Conservation (phyloP, 2,888 invertebrate genomes). For the Byasa hedistus region DNA sequence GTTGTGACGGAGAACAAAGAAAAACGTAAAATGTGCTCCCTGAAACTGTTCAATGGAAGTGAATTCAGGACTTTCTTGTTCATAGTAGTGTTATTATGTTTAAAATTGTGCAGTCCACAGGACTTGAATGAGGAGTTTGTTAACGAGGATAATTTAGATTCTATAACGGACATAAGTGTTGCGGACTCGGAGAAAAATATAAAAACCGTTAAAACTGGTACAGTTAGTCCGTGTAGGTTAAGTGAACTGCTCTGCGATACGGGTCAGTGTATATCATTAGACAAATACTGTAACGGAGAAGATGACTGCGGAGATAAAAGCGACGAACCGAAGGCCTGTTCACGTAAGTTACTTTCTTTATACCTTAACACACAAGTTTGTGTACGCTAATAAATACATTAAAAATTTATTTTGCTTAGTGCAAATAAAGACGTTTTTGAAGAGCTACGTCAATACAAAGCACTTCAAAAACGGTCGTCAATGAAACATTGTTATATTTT, state of each 20-base stretch:
- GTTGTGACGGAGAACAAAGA: constrained; percentile 8
- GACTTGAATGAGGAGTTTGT: constrained; percentile 69
- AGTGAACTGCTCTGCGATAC: constrained; percentile 82
- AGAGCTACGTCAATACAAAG: too few relatives aligned
- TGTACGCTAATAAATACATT: too few relatives aligned
- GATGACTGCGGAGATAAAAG: constrained; percentile 89
- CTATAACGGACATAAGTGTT: constrained; percentile 51
- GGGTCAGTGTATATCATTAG: constrained; percentile 85
- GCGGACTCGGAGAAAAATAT: constrained; percentile 56
- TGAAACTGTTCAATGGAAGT: constrained; percentile 17
- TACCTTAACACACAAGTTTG: too few relatives aligned
- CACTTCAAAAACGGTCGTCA: too few relatives aligned
- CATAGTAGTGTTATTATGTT: constrained; percentile 65
- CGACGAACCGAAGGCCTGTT: constrained; percentile 87
- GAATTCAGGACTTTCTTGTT: constrained; percentile 68
- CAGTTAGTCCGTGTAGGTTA: constrained; percentile 70
- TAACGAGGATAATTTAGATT: constrained; percentile 64
- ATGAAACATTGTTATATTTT: too few relatives aligned
- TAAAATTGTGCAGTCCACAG: constrained; percentile 72
- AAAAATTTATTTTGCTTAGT: too few relatives aligned
- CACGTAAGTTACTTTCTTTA: constrained; percentile 83
- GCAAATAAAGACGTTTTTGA: too few relatives aligned
- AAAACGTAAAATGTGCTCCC: constrained; percentile 21
- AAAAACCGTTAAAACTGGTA: constrained; percentile 49
- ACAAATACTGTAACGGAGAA: constrained; percentile 88